Evolutionary conservation across 2,888 invertebrate species (phyloP).

Genomic region (Nipponacmea schrenckii): DNA sequence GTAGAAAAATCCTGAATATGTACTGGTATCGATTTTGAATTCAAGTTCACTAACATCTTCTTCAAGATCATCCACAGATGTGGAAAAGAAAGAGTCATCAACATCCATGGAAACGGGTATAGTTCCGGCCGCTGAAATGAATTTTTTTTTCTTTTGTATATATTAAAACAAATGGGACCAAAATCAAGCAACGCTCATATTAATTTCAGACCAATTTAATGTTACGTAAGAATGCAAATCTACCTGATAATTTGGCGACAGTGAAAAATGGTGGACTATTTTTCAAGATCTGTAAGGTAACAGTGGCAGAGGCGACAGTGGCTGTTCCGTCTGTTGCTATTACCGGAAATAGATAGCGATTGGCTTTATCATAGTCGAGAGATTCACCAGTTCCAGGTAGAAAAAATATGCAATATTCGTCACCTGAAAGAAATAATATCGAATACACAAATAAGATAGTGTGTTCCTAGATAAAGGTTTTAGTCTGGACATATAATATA

Average conservation of each 20-base stretch:
- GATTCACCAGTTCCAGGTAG: background rate
- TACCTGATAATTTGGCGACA: background rate
- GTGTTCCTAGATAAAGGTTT: no score
- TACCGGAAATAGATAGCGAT: background rate
- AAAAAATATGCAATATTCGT: slow-evolving; percentile 1
- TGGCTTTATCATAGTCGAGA: background rate
- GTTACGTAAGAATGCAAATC: no score
- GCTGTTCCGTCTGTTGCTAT: background rate
- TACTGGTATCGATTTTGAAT: background rate
- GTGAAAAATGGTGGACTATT: background rate
- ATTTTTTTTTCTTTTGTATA: no score
- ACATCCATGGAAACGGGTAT: background rate
- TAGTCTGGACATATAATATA: no score
- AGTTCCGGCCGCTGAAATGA: no score
- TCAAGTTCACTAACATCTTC: background rate
- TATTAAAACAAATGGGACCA: no score
- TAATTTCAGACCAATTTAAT: no score
- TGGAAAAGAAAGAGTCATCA: background rate
- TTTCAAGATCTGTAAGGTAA: background rate
- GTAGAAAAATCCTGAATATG: background rate
- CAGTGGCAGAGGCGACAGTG: background rate
- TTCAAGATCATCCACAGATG: background rate
- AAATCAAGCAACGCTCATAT: no score
- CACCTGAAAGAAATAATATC: background rate
- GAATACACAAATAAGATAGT: background rate